Evolutionary conservation across 2,113 vertebrate species (phyloP).

Genomic region (Mormyrus lacerda): DNA sequence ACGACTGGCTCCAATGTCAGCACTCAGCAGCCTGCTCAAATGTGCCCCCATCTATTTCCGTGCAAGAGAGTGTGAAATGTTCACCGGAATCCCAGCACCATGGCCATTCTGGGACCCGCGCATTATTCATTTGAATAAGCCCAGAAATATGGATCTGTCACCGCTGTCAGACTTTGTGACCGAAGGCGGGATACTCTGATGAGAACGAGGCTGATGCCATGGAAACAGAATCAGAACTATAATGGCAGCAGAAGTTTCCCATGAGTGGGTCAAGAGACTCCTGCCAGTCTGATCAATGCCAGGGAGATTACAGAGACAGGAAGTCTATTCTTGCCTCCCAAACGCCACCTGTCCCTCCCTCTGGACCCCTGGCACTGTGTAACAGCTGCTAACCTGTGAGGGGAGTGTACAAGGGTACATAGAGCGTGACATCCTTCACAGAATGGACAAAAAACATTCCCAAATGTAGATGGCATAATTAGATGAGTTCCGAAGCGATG

Average conservation of each 20-base stretch:
- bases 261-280: neutral
- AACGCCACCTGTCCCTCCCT: too few species aligned
- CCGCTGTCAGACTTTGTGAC: neutral
- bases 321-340: neutral
- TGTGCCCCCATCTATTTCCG: neutral
- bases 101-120: neutral
- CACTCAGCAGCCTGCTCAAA: neutral
- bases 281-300: slow-evolving; percentile 1
- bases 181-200: neutral
- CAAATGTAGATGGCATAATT: neutral
- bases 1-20: neutral
- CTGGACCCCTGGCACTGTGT: neutral
- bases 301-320: neutral
- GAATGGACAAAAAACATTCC: neutral
- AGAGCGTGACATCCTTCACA: neutral
- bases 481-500: neutral
- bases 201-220: neutral
- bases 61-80: neutral
- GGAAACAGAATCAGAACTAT: neutral
- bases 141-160: slow-evolving; percentile 2
- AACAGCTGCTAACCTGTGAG: neutral
- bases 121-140: neutral
- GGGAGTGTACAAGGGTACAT: neutral
- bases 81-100: neutral
- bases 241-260: neutral